Base-by-base conservation (phyloP, 2,113 vertebrate species). In the Synchiropus splendidus region DNA sequence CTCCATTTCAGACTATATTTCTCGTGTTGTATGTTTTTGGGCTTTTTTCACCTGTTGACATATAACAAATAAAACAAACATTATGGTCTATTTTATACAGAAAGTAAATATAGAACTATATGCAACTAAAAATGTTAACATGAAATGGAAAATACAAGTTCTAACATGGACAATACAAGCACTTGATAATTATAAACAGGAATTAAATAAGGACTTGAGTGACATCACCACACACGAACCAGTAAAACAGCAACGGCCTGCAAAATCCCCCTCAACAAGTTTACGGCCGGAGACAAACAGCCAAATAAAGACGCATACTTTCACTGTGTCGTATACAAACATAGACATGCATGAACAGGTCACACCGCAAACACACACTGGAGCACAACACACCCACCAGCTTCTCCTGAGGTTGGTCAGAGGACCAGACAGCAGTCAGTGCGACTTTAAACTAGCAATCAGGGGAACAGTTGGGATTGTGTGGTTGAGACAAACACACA, bases 401-500 rank as follows among this genome's bases (percentile, higher is more conserved):
- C 67, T 69, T 67, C 59, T 49, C 16, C 48, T 43, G 63, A 64
- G 71, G 79, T 72, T 78, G 79, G 71, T 74, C 71, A 72, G 48
- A 45, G 63, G 65, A 71, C 56, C 74, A 78, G 64, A 70, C 67
- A 61, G 66, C 70, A 65, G 59, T 75, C 61, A 58, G 56, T 48
- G 71, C 51, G 61, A 62, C 57, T 62, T 67, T 49, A 72, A 68
- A 16, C 67, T 52, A 72, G 73, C 38, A 79, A 81, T 83, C 73
- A 77, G 72, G 21, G 56, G 58, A 48, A 39, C 42, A 63, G 58
- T 67, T 61, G 50, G 43, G 58, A 63, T 62, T 70, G 58, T 75
- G 72, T 43, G 72, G 67, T 74, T 31, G 35, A 52, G 72, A 70
- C 60, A 60, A 57, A 65, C 54, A 46, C 45, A 72, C 21, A 65